Conservation (phyloP, 2,797 vertebrate genomes). For the Meriones psammophilus region DNA sequence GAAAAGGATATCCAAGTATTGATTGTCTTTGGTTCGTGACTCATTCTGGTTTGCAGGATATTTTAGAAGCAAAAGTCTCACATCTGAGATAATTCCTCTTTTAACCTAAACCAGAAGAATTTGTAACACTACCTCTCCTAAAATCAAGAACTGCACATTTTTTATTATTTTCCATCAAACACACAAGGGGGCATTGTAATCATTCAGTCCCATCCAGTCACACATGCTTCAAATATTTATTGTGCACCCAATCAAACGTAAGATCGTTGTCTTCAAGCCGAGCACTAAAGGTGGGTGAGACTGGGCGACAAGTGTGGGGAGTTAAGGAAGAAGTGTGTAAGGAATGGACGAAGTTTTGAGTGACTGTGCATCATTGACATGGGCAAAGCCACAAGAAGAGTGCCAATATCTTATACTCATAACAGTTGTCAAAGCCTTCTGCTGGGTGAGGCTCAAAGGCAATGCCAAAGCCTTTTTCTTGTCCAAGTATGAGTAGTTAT, state of each 20-base stretch:
- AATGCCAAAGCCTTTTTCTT: neutral
- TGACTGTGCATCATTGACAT: neutral
- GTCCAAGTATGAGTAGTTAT: neutral
- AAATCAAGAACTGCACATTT: neutral
- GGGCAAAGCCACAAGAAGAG: neutral
- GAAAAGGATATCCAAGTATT: neutral
- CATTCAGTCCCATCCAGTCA: conserved; percentile 37
- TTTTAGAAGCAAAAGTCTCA: neutral
- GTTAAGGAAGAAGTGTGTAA: neutral
- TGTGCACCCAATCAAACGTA: neutral
- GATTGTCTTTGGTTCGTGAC: neutral
- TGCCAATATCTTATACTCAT: neutral
- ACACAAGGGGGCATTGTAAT: conserved; percentile 74
- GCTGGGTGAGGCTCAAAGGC: neutral
- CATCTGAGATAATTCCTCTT: neutral
- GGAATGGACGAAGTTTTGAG: neutral
- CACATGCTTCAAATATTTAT: conserved; percentile 47
- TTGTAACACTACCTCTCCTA: neutral
- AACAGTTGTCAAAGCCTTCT: neutral
- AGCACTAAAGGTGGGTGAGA: neutral
- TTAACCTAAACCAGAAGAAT: neutral
- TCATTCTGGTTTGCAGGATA: neutral
- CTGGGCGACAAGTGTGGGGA: neutral
- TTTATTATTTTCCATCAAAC: conserved; percentile 58
- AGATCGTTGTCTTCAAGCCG: conserved; percentile 10